Evolutionary conservation across 2,797 vertebrate genomes (phyloP), one percentile per base, ranked within the genome.

Genomic region (Avahi laniger): DNA sequence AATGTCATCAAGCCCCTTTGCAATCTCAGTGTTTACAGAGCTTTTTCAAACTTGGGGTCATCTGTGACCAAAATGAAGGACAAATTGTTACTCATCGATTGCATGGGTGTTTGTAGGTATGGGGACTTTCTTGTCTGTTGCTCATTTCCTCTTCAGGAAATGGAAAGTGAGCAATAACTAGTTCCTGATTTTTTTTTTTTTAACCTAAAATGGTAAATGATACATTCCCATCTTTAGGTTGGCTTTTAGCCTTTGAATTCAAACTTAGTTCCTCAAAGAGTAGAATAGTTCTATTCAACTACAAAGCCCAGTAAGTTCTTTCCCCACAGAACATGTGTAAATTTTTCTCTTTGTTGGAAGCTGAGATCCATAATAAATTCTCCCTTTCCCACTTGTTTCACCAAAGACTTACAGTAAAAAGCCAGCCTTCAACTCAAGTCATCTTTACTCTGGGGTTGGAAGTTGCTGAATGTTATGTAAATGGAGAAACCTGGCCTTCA

Each of bases 61-160:
- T 61, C 7, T 59, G 43, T 70, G 43, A 70, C 61, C 50, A 65
- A 24, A 65, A 24, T 46, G 0, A 24, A 43, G 46, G 59, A 70
- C 63, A 95, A 33, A 75, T 7, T 79, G 12, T 75, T 81, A 48
- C 13, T 70, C 11, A 0, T 17, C 81, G 57, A 10, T 57, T 38
- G 2, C 73, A 28, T 48, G 14, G 43, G 8, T 81, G 1, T 84
- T 76, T 73, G 43, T 75, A 72, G 26, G 14, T 48, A 1, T 30
- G 75, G 13, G 63, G 70, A 81, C 43, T 33, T 92, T 80, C 59
- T 61, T 85, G 24, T 93, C 54, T 18, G 22, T 72, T 54, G 7
- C 65, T 91, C 38, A 79, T 89, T 79, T 95, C 43, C 72, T 83
- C 75, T 76, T 86, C 72, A 52, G 12, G 88, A 94, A 91, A 75